Conservation (phyloP, 1,140 invertebrate species). For the Lerema accius region DNA sequence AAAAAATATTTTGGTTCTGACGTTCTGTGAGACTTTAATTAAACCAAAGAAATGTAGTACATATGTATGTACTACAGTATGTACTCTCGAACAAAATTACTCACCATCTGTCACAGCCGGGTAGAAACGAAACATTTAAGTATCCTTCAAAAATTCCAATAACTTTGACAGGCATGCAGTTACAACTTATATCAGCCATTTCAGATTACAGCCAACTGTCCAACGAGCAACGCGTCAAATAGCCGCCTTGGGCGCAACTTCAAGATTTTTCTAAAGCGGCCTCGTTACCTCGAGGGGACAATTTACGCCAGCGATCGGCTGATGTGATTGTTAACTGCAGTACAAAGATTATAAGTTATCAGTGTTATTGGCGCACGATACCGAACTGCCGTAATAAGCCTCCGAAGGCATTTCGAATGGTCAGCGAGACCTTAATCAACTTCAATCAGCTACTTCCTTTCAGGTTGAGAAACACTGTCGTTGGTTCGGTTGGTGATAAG, state of each 20-base stretch:
- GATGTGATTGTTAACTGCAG: conserved; percentile 74
- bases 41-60: too few relatives aligned
- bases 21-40: too few relatives aligned
- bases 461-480: conserved; percentile 13
- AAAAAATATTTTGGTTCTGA: too few relatives aligned
- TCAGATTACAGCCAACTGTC: conserved; percentile 15
- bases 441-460: conserved; percentile 24
- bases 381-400: conserved; percentile 34
- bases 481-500: neutral
- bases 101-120: too few relatives aligned
- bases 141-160: neutral
- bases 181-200: conserved; percentile 11
- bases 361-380: conserved; percentile 61
- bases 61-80: too few relatives aligned
- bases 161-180: conserved; percentile 16
- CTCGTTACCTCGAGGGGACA: conserved; percentile 58
- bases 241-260: conserved; percentile 30
- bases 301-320: conserved; percentile 65
- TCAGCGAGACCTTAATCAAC: conserved; percentile 3
- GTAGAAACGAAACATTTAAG: neutral
- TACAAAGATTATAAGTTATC: conserved; percentile 73
- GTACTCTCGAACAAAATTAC: too few relatives aligned
- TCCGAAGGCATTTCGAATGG: conserved; percentile 19
- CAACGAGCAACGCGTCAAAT: conserved; percentile 15
- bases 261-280: conserved; percentile 43